Evolutionary conservation across 2,888 invertebrate genomes (phyloP).

Genomic region (Aleiodes leptofemur): DNA sequence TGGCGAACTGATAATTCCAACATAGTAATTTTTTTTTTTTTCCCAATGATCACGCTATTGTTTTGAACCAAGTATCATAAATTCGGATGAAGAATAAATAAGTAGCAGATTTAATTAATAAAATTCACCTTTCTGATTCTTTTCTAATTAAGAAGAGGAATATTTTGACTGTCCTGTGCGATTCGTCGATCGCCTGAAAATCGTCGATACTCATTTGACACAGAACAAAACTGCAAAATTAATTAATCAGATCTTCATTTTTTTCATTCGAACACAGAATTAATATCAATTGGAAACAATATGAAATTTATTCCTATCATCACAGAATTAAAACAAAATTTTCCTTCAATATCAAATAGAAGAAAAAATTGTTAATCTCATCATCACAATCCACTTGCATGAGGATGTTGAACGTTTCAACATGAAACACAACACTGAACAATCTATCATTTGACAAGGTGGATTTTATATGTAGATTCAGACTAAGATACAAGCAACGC

Average conservation of each 20-base stretch:
- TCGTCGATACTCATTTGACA: conserved; percentile 23
- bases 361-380: conserved; percentile 18
- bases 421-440: conserved; percentile 19
- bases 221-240: not conserved
- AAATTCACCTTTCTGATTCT: conserved; percentile 22
- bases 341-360: conserved; percentile 16
- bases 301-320: conserved; percentile 8
- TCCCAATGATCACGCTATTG: conserved; percentile 14
- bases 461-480: conserved; percentile 36
- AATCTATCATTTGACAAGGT: conserved; percentile 22
- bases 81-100: not conserved
- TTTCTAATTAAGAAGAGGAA: not conserved
- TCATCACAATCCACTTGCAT: not conserved
- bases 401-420: not conserved
- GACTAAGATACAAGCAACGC: conserved; percentile 32
- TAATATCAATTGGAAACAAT: no score
- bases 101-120: not conserved
- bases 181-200: conserved; percentile 8
- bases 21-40: conserved; percentile 53
- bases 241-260: not conserved
- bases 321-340: not conserved
- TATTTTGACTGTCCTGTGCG: conserved; percentile 1
- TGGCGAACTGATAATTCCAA: conserved; percentile 63
- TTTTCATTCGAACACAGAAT: no score
- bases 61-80: conserved; percentile 19